Evolutionary conservation across 1,140 invertebrate species (phyloP).

Genomic region (roundworm (Caenorhabditis elegans)): DNA sequence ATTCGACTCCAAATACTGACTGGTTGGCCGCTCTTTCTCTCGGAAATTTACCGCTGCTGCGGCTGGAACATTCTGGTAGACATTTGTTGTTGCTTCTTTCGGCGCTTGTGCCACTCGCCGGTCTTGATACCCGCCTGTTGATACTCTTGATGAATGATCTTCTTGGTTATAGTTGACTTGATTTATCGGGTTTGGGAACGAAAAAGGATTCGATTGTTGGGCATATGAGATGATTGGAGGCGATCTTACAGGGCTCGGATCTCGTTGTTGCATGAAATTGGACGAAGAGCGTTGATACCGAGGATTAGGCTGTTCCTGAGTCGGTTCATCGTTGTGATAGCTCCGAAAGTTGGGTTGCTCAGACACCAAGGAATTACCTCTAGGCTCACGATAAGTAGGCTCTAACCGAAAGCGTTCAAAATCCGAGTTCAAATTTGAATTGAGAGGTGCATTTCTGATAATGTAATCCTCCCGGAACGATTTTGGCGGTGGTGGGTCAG

Average conservation of each 20-base stretch:
- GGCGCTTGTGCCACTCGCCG: background rate
- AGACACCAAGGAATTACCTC: background rate
- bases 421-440: background rate
- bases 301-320: background rate
- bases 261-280: background rate
- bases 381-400: background rate
- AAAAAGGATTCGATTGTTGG: background rate
- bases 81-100: background rate
- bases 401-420: background rate
- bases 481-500: constrained; percentile 35
- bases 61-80: constrained; percentile 5
- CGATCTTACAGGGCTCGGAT: background rate
- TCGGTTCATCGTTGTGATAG: background rate
- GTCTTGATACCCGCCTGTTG: background rate
- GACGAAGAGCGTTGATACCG: background rate
- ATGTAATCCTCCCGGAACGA: background rate
- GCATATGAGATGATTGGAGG: background rate
- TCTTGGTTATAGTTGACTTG: constrained; percentile 4
- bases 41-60: background rate
- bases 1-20: background rate
- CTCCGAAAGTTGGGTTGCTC: background rate
- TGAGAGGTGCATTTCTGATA: constrained; percentile 1
- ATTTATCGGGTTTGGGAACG: constrained; percentile 3
- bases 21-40: background rate
- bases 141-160: background rate